phyloP scores from a whole-genome alignment of 2,888 invertebrate genomes.

The Ennomos quercinarius region DNA sequence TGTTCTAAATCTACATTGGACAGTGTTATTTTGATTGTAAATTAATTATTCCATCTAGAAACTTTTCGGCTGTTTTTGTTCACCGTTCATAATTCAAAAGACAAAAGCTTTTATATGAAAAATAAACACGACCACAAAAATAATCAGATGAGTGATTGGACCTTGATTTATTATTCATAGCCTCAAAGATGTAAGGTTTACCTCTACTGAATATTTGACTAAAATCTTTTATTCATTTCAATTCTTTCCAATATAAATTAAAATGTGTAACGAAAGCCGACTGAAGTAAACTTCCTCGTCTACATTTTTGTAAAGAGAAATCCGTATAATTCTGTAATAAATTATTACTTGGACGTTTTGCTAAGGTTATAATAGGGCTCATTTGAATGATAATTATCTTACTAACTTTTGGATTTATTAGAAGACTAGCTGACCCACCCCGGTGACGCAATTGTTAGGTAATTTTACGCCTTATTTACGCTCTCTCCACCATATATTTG shows the following conservation, averaged over 20 bases:
- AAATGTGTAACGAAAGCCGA: slow-evolving; percentile 44
- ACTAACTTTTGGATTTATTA: slow-evolving; percentile 23
- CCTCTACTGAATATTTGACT: slow-evolving; percentile 54
- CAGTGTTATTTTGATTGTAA: no score
- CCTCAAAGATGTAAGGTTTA: slow-evolving; percentile 41
- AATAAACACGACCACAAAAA: slow-evolving; percentile 41
- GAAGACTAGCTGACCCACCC: no score
- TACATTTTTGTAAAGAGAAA: slow-evolving; percentile 32
- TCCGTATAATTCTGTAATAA: slow-evolving; percentile 36
- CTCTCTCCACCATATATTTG: no score
- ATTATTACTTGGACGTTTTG: slow-evolving; percentile 36
- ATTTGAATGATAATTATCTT: slow-evolving; percentile 26
- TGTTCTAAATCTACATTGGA: no score
- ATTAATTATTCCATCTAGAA: no score
- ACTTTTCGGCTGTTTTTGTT: slow-evolving; percentile 8
- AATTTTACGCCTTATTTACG: no score
- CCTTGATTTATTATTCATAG: slow-evolving; percentile 45
- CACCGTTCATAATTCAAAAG: slow-evolving; percentile 30
- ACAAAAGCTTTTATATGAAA: slow-evolving; percentile 37
- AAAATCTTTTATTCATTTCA: slow-evolving; percentile 58
- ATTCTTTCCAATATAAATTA: slow-evolving; percentile 49
- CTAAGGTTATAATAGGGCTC: slow-evolving; percentile 25
- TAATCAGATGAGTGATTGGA: slow-evolving; percentile 36
- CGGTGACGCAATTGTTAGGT: no score
- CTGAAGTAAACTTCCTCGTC: slow-evolving; percentile 40